Base-by-base conservation (phyloP, 2,113 vertebrate species). In the Nothocercus nigrocapillus region DNA sequence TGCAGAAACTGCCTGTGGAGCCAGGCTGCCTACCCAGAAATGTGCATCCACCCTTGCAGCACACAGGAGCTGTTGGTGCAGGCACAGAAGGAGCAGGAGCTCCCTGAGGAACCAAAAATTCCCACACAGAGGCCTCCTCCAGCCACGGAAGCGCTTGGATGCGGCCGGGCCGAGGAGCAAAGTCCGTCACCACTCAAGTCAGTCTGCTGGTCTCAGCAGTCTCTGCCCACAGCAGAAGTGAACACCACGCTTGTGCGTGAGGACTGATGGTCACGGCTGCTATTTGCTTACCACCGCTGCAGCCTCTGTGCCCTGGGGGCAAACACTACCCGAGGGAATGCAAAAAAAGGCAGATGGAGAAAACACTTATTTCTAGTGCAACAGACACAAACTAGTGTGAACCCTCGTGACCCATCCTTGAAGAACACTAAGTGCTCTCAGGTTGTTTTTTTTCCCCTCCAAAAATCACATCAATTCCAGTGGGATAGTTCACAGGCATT, bases 171-270 rank as follows among this genome's bases (percentile, higher is more conserved):
- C 77, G 51, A 27, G 34, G 21, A 28, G 30, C 28, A 53, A 30
- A 82, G 4, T 3, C 0, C 0, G n/a, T 25, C 18, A 21, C 36
- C 49, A 51, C n/a, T 64, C 22, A 20, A 51, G 27, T 17, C 51
- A 22, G 27, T 38, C 28, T 7, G 5, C 2, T 58, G 47, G 15
- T 64, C 34, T 3, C 44, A 30, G 56, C n/a, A 62, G 11, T 34
- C 7, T 9, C 6, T 11, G 6, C 5, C 42, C 67, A n/a, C 54
- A 27, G 49, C 42, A 70, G 78, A 56, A 8, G 42, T 51, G 27
- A 54, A 49, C 8, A 11, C 30, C 74, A 34, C 47, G 63, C 5
- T 34, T 32, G 53, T 62, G 22, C 66, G 38, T 32, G 21, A 51
- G 61, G 70, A 56, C 87, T n/a, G 62, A 15, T 19, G 67, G 62